Evolutionary conservation across 2,888 invertebrate genomes (phyloP).

Genomic region (Hecatera dysodea): DNA sequence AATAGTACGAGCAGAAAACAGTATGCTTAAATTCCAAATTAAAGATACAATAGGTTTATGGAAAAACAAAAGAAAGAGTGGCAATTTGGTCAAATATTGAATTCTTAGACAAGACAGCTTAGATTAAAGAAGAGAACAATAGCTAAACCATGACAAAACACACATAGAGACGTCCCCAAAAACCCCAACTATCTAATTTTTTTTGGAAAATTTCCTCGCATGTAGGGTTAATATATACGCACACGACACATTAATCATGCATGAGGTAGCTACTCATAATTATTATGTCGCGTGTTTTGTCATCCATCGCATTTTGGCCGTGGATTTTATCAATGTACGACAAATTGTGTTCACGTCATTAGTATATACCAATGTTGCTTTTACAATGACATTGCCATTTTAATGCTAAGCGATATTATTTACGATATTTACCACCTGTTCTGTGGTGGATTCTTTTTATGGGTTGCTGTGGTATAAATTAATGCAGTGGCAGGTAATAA

Average conservation of each 20-base stretch:
- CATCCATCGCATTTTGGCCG: conserved; percentile 78
- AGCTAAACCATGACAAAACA: not conserved
- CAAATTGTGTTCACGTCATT: conserved; percentile 77
- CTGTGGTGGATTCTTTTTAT: conserved; percentile 25
- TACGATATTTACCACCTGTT: conserved; percentile 46
- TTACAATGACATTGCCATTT: conserved; percentile 54
- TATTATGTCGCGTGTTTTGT: conserved; percentile 84
- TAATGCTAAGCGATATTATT: conserved; percentile 40
- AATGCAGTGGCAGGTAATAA: conserved; percentile 14
- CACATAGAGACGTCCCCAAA: conserved; percentile 5
- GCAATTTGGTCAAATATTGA: not conserved
- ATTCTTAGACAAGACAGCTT: not conserved
- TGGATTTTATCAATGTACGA: conserved; percentile 81
- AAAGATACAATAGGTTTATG: not conserved
- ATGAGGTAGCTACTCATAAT: conserved; percentile 80
- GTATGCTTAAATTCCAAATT: not conserved
- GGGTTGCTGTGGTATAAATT: conserved; percentile 11
- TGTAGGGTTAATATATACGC: conserved; percentile 62
- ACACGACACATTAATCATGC: conserved; percentile 73
- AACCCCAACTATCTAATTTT: conserved; percentile 11
- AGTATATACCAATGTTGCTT: conserved; percentile 66
- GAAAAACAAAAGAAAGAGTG: not conserved
- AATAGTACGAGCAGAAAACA: not conserved
- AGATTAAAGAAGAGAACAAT: no score
- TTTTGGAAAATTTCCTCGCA: conserved; percentile 39